Base-by-base conservation (phyloP, 2,797 vertebrate genomes). In the Oreochromis grahami region DNA sequence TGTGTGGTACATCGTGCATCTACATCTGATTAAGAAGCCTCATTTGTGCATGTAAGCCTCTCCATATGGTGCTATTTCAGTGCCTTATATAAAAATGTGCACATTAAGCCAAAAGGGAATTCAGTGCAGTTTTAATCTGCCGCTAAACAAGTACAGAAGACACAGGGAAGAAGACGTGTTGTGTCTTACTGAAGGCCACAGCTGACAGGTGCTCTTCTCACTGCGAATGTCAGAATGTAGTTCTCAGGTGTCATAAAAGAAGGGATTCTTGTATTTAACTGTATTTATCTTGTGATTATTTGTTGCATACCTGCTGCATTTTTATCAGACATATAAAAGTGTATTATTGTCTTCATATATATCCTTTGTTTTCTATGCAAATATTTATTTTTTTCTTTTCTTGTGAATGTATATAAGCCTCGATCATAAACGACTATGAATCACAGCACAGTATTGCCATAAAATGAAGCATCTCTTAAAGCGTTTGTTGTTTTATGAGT, bases 171-270 rank as follows among this genome's bases (percentile, higher is more conserved):
- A 56, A 68, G 81, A 38, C 3, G 9, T 68, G 41, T 77, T 79
- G 82, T 85, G 80, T 88, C 38, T 86, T 76, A 76, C 53, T 84
- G 68, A 88, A 24, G 55, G 74, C 70, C 68, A 82, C 68, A 85
- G 26, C 78, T 51, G 60, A 83, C 53, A n/a, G 85, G 81, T 89
- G 79, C 80, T 84, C 84, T 92, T 92, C 78, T 91, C 70, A 76
- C 82, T 78, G 82, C 89, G 56, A 92, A 91, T 87, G 85, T 94
- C 83, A 88, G 58, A 82, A 87, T 84, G 26, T 50, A 78, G 79
- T 83, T 93, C 95, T 96, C 96, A 96, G 95, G 95, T 95, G 88
- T 87, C 88, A 89, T 70, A 82, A 92, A 94, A 90, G 74, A 95
- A 95, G 94, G 94, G 94, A 96, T 93, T 87, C 81, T 88, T 88